phyloP scores from a whole-genome alignment of 2,797 vertebrate species.

The Pagetopsis macropterus region DNA sequence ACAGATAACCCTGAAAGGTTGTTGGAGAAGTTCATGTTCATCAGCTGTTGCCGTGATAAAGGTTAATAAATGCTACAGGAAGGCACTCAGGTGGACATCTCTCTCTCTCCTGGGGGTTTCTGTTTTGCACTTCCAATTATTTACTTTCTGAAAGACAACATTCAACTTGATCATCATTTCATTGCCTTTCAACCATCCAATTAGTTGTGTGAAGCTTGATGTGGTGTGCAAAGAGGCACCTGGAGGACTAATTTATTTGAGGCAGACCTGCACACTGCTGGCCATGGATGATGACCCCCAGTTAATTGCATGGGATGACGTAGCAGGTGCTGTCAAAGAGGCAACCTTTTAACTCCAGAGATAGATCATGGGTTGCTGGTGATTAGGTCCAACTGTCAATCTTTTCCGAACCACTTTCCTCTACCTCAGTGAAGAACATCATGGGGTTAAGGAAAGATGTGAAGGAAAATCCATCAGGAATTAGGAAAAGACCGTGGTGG shows the following conservation, averaged over 20 bases:
- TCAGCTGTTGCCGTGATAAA: constrained; percentile 64
- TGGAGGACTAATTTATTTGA: constrained; percentile 54
- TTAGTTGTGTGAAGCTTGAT: constrained; percentile 55
- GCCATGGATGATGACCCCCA: constrained; percentile 40
- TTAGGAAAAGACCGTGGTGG: too few species aligned
- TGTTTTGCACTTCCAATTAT: constrained; percentile 66
- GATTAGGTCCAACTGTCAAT: too few species aligned
- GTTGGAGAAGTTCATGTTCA: constrained; percentile 50
- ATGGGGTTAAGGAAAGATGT: too few species aligned
- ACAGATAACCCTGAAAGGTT: constrained; percentile 58
- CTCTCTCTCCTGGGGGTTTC: constrained; percentile 38
- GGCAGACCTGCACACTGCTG: constrained; percentile 34
- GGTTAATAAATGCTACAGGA: constrained; percentile 66
- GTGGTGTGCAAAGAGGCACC: constrained; percentile 8
- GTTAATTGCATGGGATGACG: constrained; percentile 53
- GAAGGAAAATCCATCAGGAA: too few species aligned
- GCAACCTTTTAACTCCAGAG: not conserved
- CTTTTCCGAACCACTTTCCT: too few species aligned
- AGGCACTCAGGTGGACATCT: constrained; percentile 27
- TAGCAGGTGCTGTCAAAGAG: not conserved
- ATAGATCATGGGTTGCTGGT: not conserved
- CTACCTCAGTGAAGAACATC: too few species aligned
- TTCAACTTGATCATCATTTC: constrained; percentile 40
- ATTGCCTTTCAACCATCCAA: constrained; percentile 52
- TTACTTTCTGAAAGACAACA: constrained; percentile 44